A percentile compares a stretch with the other conserved stretches of the same genome.
Evolutionary conservation across 92 coral and sea anemone species (phyloP).

Genomic region (Epizoanthus stellaris): DNA sequence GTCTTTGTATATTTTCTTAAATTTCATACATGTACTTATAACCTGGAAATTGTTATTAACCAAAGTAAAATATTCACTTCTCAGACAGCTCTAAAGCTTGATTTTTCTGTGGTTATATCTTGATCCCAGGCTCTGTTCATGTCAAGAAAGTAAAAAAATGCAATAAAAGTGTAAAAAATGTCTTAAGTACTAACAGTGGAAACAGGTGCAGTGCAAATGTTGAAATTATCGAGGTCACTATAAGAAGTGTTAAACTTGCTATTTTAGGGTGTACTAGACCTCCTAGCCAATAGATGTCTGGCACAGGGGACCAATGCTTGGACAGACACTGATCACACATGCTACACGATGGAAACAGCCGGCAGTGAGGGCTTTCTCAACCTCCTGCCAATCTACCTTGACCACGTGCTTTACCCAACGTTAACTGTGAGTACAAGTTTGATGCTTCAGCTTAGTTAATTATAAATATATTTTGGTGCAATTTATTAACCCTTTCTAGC

Average conservation of each 20-base stretch:
- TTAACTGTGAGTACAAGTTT: constrained; percentile 68
- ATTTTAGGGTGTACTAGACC: constrained; percentile 86
- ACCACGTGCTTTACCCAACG: constrained; percentile 95
- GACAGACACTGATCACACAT: constrained; percentile 98
- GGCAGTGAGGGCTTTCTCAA: constrained; percentile 97
- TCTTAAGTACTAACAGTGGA: not conserved
- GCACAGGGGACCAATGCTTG: constrained; percentile 99
- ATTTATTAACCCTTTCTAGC: no score
- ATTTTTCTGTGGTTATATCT: no score
- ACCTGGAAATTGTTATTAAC: no score
- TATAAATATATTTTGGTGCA: no score
- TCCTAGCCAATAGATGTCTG: constrained; percentile 96
- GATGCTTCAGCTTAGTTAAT: not conserved
- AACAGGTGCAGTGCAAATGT: not conserved
- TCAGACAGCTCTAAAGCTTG: no score
- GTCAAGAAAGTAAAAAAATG: no score
- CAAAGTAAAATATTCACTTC: no score
- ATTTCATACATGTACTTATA: no score
- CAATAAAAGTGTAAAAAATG: not conserved
- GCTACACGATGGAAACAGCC: constrained; percentile 97
- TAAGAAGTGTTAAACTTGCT: not conserved
- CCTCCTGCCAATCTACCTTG: constrained; percentile 93
- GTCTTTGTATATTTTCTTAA: no score
- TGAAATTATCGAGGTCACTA: not conserved
- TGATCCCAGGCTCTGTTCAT: no score